Percentiles rank a stretch among this genome's conserved stretches.
These are phyloP conservation scores for Saccostrea echinata DNA, from an alignment of 1,140 invertebrate species.

Conservation along the genomic window DNA sequence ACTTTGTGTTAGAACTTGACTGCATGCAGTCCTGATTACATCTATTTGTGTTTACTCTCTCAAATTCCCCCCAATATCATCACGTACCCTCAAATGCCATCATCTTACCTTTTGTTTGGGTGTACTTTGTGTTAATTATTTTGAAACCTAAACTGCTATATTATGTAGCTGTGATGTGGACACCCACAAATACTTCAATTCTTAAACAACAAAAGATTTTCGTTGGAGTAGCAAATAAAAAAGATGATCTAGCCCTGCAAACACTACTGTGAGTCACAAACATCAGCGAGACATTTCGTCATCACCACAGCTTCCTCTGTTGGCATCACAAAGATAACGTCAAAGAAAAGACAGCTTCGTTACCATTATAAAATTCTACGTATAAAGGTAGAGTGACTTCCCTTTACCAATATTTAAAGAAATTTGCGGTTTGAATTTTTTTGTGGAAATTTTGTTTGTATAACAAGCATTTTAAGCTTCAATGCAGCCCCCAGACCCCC, in stretches of 20 bases:
- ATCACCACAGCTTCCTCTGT: background rate
- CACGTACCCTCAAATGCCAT: background rate
- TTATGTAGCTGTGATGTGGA: background rate
- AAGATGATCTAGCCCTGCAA: background rate
- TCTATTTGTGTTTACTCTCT: slow-evolving; percentile 7
- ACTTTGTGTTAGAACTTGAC: background rate
- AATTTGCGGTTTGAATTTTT: too few relatives aligned
- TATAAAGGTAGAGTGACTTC: too few relatives aligned
- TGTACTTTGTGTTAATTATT: slow-evolving; percentile 33
- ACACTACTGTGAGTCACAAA: slow-evolving; percentile 1
- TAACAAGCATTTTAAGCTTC: too few relatives aligned
- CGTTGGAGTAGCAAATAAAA: slow-evolving; percentile 18
- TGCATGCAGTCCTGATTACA: background rate
- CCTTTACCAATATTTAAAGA: too few relatives aligned
- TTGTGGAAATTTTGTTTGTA: too few relatives aligned
- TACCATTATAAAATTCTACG: too few relatives aligned
- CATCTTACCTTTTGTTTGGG: slow-evolving; percentile 27
- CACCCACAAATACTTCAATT: slow-evolving; percentile 4
- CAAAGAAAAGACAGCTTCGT: too few relatives aligned
- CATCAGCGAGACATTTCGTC: background rate
- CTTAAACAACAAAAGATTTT: slow-evolving; percentile 32
- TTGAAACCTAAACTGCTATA: slow-evolving; percentile 32
- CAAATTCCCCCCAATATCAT: background rate
- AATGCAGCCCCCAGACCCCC: too few relatives aligned
- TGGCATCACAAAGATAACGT: background rate